A percentile compares a stretch with the other conserved stretches of the same genome.
Evolutionary conservation across 2,888 invertebrate species (phyloP).

Genomic region (Diadromus collaris): DNA sequence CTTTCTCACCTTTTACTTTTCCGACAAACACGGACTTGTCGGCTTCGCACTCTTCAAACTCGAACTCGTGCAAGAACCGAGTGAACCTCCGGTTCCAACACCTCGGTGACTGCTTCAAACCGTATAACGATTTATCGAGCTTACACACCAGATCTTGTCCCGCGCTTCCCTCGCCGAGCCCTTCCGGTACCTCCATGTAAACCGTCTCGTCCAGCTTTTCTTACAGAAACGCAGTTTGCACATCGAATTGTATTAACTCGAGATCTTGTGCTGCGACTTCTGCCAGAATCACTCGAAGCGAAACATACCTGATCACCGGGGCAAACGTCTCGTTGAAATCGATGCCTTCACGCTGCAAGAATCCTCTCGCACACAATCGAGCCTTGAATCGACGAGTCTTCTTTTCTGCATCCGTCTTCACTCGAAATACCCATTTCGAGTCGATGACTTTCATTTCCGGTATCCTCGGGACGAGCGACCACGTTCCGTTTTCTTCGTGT

Average conservation of each 20-base stretch:
- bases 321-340: neutral
- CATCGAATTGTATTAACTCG: no score
- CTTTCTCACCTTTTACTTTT: neutral
- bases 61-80: neutral
- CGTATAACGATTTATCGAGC: slow-evolving; percentile 64
- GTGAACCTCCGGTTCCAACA: neutral
- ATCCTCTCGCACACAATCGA: neutral
- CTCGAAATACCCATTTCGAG: slow-evolving; percentile 62
- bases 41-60: neutral
- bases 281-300: neutral
- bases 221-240: no score
- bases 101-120: slow-evolving; percentile 70
- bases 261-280: neutral
- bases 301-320: neutral
- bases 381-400: neutral
- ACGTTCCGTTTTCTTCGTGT: neutral
- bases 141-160: slow-evolving; percentile 62
- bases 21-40: neutral
- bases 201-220: no score
- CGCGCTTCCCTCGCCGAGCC: slow-evolving; percentile 53
- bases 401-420: neutral
- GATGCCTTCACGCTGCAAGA: neutral
- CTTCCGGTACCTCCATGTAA: neutral
- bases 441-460: neutral
- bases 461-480: neutral